A percentile compares a stretch with the other conserved stretches of the same genome.
phyloP scores from a whole-genome alignment of 2,797 vertebrate genomes.

The Protosalanx chinensis region DNA sequence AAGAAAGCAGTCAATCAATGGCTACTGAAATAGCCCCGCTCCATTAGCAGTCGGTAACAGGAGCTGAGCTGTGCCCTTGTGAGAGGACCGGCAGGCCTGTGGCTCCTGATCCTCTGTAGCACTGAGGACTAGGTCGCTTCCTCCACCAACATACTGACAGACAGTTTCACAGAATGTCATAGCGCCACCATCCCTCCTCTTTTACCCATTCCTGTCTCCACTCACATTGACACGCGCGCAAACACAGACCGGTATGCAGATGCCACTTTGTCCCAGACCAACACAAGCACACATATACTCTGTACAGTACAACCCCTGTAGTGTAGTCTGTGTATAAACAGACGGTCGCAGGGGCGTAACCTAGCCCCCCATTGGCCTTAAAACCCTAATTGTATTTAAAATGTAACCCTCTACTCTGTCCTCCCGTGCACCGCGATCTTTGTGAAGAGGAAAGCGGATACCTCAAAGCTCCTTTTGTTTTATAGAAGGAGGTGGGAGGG shows the following conservation, averaged over 20 bases:
- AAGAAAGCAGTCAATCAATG: conserved; percentile 83
- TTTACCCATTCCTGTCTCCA: conserved; percentile 49
- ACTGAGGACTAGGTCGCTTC: background rate
- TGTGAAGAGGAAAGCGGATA: conserved; percentile 73
- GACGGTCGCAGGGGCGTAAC: conserved; percentile 32
- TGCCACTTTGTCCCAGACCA: background rate
- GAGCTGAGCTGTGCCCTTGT: conserved; percentile 81
- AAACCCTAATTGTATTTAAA: conserved; percentile 77
- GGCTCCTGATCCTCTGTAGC: conserved; percentile 58
- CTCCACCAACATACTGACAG: conserved; percentile 44
- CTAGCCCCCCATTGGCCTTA: conserved; percentile 55
- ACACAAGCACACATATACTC: background rate
- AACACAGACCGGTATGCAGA: background rate
- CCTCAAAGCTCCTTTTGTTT: conserved; percentile 81
- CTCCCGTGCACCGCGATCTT: conserved; percentile 60
- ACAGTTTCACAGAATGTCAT: conserved; percentile 61
- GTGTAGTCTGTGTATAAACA: conserved; percentile 46
- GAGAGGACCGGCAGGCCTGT: conserved; percentile 62
- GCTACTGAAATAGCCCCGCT: conserved; percentile 80
- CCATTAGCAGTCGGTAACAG: conserved; percentile 81
- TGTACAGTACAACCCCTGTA: conserved; percentile 30
- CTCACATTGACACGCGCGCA: background rate
- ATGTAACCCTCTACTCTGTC: conserved; percentile 56
- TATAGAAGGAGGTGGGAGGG: conserved; percentile 42
- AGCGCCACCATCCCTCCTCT: conserved; percentile 50